These are phyloP conservation scores for Centropristis striata DNA, from an alignment of 2,113 vertebrate genomes.

Conservation along the genomic window DNA sequence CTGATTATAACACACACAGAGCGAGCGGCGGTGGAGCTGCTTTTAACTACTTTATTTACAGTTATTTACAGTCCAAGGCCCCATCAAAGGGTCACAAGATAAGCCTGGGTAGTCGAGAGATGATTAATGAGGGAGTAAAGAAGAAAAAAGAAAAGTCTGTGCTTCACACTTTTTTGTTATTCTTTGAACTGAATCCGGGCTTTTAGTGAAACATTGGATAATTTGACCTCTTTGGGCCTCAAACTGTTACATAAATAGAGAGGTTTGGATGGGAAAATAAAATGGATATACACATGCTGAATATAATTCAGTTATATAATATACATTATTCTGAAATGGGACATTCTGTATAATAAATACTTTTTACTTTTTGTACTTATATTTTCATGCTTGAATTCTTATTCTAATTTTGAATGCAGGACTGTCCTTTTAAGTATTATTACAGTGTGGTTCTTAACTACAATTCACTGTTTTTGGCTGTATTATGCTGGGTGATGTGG, in stretches of 20 bases:
- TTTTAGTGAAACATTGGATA: constrained; percentile 7
- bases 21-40: not conserved
- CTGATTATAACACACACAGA: no score
- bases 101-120: not conserved
- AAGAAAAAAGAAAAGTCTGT: not conserved
- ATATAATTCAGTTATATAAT: not conserved
- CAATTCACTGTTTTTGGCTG: no score
- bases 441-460: no score
- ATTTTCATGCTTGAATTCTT: no score
- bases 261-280: not conserved
- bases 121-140: not conserved
- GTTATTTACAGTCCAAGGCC: not conserved
- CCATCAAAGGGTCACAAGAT: not conserved
- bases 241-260: not conserved
- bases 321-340: not conserved
- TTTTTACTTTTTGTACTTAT: no score
- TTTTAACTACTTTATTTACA: not conserved
- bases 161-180: not conserved
- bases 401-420: not conserved
- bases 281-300: no score
- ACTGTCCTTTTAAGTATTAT: no score
- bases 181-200: not conserved
- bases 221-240: not conserved
- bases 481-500: no score
- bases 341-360: no score